Conservation (phyloP, 2,888 invertebrate genomes). For the Podabrus alpinus region DNA sequence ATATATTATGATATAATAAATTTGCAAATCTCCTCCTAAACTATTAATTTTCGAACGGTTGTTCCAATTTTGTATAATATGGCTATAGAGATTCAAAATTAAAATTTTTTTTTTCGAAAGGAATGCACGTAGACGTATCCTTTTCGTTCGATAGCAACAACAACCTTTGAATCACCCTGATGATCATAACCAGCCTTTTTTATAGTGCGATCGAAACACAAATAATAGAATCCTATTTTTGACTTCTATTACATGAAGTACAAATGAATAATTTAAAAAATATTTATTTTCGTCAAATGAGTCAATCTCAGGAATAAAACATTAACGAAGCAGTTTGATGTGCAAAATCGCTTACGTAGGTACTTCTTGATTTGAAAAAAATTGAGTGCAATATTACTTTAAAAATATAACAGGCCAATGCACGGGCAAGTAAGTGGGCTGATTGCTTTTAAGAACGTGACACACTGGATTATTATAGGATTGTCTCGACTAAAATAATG, state of each 20-base stretch:
- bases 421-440: constrained; percentile 30
- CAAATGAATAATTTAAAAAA: background rate
- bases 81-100: too few species aligned
- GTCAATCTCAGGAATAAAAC: constrained; percentile 26
- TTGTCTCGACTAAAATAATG: background rate
- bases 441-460: background rate
- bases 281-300: constrained; percentile 20
- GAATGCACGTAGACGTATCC: background rate
- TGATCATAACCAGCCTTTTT: background rate
- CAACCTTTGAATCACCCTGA: background rate
- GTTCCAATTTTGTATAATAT: too few species aligned
- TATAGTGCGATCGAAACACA: background rate
- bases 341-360: constrained; percentile 12
- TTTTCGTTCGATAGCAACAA: background rate
- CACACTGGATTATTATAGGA: background rate
- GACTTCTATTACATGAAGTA: background rate
- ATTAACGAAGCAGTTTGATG: constrained; percentile 5
- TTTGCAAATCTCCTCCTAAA: too few species aligned
- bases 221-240: background rate
- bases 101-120: too few species aligned
- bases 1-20: too few species aligned
- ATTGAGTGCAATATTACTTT: constrained; percentile 13
- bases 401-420: constrained; percentile 30
- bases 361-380: constrained; percentile 11
- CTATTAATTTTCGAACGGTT: too few species aligned